phyloP scores from a whole-genome alignment of 2,888 invertebrate species.

The Podabrus alpinus region DNA sequence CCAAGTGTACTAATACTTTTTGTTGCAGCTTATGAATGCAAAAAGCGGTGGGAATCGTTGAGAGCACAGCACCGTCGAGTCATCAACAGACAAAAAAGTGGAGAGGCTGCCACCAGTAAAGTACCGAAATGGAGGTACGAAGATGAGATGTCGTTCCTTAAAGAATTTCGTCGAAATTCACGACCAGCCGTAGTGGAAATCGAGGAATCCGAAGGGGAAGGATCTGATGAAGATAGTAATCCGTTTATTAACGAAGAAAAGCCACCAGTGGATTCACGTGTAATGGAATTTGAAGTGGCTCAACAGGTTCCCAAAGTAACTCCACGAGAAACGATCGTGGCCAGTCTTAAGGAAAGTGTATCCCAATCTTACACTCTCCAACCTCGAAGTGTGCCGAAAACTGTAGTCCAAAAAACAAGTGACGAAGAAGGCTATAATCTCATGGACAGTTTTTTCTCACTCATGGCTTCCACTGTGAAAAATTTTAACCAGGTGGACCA shows the following conservation, averaged over 20 bases:
- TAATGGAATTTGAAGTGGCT: background rate
- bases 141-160: background rate
- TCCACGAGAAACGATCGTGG: background rate
- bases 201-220: background rate
- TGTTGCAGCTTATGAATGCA: background rate
- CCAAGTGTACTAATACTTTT: background rate
- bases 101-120: background rate
- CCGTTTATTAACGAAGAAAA: background rate
- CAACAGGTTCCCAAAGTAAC: background rate
- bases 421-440: background rate
- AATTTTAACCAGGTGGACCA: background rate
- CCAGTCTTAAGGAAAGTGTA: background rate
- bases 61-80: background rate
- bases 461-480: background rate
- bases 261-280: background rate
- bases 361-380: background rate
- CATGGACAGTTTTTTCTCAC: background rate
- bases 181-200: background rate
- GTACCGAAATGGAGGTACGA: background rate
- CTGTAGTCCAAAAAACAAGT: background rate
- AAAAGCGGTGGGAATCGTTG: background rate
- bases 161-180: background rate
- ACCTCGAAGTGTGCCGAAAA: background rate
- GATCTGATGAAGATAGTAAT: background rate
- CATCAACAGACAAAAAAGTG: background rate